These are phyloP conservation scores for Priocnemis perturbator DNA, from an alignment of 2,888 invertebrate species.

Conservation along the genomic window DNA sequence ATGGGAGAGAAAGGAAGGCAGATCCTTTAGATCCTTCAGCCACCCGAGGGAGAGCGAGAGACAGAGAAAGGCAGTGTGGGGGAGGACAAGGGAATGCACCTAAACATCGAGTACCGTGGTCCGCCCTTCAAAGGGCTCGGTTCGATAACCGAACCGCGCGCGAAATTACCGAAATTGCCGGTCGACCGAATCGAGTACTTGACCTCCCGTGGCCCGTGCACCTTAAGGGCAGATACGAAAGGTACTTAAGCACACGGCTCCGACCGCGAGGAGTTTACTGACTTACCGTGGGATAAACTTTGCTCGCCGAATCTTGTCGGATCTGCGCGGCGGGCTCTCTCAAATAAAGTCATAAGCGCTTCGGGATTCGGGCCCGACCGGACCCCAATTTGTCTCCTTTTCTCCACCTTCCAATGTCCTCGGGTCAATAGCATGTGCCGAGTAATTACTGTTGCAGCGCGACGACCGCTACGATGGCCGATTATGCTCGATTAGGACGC, in stretches of 20 bases:
- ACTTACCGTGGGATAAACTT: conserved; percentile 49
- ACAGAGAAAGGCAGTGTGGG: conserved; percentile 2
- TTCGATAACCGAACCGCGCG: conserved; percentile 54
- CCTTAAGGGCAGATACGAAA: conserved; percentile 26
- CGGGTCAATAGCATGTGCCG: background rate
- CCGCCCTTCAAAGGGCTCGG: conserved; percentile 39
- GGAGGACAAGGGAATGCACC: background rate
- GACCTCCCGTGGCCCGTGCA: conserved; percentile 49
- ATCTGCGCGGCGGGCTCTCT: conserved; percentile 4
- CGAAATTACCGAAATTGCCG: conserved; percentile 66
- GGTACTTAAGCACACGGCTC: conserved; percentile 17
- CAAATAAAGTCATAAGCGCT: conserved; percentile 39
- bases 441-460: too few relatives aligned
- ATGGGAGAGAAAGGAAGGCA: background rate
- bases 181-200: conserved; percentile 49
- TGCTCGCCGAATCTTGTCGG: conserved; percentile 8
- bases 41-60: background rate
- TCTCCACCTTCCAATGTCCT: background rate
- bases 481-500: too few relatives aligned
- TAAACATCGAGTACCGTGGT: conserved; percentile 42
- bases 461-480: too few relatives aligned
- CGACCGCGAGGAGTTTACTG: conserved; percentile 21
- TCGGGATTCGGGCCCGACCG: background rate
- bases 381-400: background rate
- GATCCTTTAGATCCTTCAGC: background rate